Conservation (phyloP, 2,113 vertebrate genomes). For the Athene cunicularia region DNA sequence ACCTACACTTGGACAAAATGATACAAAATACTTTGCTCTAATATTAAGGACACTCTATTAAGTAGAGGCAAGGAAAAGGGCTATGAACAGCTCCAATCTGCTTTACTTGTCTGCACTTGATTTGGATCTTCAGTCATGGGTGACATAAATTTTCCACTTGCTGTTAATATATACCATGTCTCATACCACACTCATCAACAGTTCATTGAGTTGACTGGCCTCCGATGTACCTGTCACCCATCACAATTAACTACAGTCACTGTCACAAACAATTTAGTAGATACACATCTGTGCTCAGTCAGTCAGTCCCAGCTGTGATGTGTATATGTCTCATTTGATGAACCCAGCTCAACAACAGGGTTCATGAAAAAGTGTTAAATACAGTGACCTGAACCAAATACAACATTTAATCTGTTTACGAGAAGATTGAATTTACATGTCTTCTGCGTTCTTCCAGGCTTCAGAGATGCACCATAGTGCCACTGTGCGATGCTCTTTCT, state of each 20-base stretch:
- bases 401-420: not conserved
- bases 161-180: not conserved
- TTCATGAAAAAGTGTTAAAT: not conserved
- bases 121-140: not conserved
- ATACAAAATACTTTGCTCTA: not conserved
- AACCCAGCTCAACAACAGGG: not conserved
- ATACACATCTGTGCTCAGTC: constrained; percentile 30
- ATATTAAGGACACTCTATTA: not conserved
- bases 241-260: constrained; percentile 55
- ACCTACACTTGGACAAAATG: not conserved
- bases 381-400: not conserved
- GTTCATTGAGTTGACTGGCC: constrained; percentile 31
- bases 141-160: constrained; percentile 10
- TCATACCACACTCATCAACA: constrained; percentile 20
- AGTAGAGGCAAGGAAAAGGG: not conserved
- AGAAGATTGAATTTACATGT: not conserved
- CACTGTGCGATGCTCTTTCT: not conserved
- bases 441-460: not conserved
- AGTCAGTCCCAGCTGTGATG: constrained; percentile 26
- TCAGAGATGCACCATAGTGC: not conserved
- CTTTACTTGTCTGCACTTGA: not conserved
- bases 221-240: constrained; percentile 43
- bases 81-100: not conserved
- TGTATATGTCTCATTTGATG: constrained; percentile 19
- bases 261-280: constrained; percentile 47